Evolutionary conservation across 2,888 invertebrate genomes (phyloP).

Genomic region (Zaprionus lineosus): DNA sequence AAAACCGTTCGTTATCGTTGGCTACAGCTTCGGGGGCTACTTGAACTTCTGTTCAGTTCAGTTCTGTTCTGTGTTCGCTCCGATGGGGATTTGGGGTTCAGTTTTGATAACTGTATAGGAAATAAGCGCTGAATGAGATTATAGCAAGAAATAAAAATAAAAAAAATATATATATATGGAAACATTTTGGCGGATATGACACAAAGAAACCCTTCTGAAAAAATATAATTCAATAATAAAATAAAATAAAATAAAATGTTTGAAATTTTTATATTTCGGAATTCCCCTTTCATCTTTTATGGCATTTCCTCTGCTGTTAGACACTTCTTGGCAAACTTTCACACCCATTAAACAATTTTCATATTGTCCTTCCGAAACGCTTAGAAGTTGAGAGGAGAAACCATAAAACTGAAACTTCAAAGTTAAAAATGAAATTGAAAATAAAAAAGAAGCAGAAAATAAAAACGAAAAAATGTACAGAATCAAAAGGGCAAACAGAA

Average conservation of each 20-base stretch:
- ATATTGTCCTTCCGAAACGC: not conserved
- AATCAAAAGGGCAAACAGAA: conserved; percentile 17
- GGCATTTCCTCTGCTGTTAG: too few relatives aligned
- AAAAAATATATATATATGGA: too few relatives aligned
- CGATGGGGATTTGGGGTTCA: too few relatives aligned
- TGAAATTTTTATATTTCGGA: too few relatives aligned
- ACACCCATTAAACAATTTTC: not conserved
- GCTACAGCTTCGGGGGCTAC: not conserved
- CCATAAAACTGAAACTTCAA: conserved; percentile 7
- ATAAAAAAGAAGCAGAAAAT: not conserved
- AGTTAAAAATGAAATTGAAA: not conserved
- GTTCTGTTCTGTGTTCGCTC: not conserved
- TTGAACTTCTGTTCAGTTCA: conserved; percentile 11
- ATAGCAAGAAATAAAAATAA: too few relatives aligned
- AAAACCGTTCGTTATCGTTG: conserved; percentile 29
- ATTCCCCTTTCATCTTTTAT: too few relatives aligned
- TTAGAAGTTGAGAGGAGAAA: not conserved
- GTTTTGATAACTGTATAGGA: too few relatives aligned
- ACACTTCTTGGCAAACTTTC: not conserved
- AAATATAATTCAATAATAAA: too few relatives aligned
- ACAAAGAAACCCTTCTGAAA: too few relatives aligned
- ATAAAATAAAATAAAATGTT: too few relatives aligned
- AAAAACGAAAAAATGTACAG: conserved; percentile 1
- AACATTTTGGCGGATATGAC: too few relatives aligned
- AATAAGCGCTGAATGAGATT: too few relatives aligned